Evolutionary conservation across 2,113 vertebrate genomes (phyloP), one percentile per base, ranked within the genome.

Genomic region (Nasalis larvatus): DNA sequence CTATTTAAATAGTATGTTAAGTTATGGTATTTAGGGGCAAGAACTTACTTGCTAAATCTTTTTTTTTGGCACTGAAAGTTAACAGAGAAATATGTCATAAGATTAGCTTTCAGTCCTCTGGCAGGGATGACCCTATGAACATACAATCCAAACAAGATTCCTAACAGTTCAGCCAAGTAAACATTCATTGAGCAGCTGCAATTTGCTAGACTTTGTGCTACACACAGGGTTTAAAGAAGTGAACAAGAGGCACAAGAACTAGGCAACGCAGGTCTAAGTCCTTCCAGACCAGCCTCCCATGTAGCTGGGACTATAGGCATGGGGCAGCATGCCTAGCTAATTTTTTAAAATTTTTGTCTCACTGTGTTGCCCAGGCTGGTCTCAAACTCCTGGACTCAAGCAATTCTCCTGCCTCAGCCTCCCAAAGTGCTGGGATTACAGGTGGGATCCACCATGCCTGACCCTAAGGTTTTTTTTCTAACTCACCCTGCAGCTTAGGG

Each of bases 61-160:
- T 63, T 54, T 49, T 54, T 49, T 76, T 76, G 32, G 92, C 35
- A 54, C 32, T 95, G 37, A 52, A 71, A 83, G 11, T 49, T 86
- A 89, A 56, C 27, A 86, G 32, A 86, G 45, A 94, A 86, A 56
- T 95, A 78, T 68, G 35, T 87, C 18, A 16, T 18, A 94, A 96
- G 47, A 37, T 40, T 69, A 47, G 9, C 45, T 87, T 87, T 94
- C 30, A 86, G 52, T 87, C 16, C 27, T 73, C 27, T 83, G 47
- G 35, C 84, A 18, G 18, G 12, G 30, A 86, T 0, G 4, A 42
- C 30, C 25, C 25, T 80, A 3, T 89, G 52, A 90, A 63, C 8
- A 9, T 54, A 54, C 3, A 86, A 8, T 30, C 47, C 23, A 77
- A 60, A 40, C 42, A 84, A 84, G 18, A 63, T 42, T 49, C 23